A percentile compares a stretch with the other conserved stretches of the same genome.
These are phyloP conservation scores for Magallana nippona DNA, from an alignment of 2,888 invertebrate genomes.

Conservation along the genomic window DNA sequence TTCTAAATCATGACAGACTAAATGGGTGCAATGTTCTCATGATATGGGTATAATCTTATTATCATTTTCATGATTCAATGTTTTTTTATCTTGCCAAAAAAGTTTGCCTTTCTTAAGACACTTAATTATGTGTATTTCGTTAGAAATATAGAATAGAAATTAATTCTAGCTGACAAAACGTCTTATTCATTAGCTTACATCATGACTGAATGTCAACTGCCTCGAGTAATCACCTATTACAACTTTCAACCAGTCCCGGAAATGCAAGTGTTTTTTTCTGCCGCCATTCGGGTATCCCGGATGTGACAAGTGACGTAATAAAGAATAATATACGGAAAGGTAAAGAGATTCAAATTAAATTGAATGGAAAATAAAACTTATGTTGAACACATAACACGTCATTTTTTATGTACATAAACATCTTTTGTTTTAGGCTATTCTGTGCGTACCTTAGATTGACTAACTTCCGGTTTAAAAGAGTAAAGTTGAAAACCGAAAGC, in stretches of 20 bases:
- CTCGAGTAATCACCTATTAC: neutral
- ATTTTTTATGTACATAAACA: no score
- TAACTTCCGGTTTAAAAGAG: constrained; percentile 13
- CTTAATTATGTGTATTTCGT: neutral
- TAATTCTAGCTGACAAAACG: neutral
- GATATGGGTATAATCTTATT: neutral
- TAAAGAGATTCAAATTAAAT: neutral
- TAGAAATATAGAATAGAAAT: neutral
- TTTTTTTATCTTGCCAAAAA: constrained; percentile 22
- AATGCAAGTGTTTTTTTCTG: constrained; percentile 33
- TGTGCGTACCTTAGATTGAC: neutral
- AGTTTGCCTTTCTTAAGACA: neutral
- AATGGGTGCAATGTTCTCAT: neutral
- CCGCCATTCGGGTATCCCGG: constrained; percentile 32
- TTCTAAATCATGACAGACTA: no score
- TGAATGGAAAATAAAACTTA: neutral
- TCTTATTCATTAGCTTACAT: constrained; percentile 18
- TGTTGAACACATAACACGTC: no score
- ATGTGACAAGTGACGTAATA: constrained; percentile 34
- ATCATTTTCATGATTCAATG: constrained; percentile 24
- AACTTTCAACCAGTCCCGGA: constrained; percentile 24
- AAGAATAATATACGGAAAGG: neutral
- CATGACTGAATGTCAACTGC: neutral
- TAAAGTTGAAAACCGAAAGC: neutral
- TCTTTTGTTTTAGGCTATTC: no score